These are phyloP conservation scores for Physocephala rufipes DNA, from an alignment of 2,888 invertebrate species.

Conservation along the genomic window DNA sequence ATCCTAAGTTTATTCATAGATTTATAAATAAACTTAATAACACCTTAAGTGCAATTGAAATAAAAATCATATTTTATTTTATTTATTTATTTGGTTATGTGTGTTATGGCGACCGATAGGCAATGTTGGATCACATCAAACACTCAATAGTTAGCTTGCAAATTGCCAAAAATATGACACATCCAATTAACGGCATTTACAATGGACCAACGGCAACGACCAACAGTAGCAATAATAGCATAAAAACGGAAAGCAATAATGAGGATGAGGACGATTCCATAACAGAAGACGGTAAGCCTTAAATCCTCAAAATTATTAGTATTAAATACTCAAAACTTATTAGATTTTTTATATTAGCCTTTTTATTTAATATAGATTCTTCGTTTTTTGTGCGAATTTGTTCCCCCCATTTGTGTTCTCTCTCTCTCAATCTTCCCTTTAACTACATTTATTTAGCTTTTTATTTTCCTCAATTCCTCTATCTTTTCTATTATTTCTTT, in stretches of 20 bases:
- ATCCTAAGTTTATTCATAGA: too few species aligned
- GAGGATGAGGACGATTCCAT: constrained; percentile 59
- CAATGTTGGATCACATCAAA: constrained; percentile 96
- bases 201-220: constrained; percentile 69
- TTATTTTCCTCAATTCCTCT: constrained; percentile 7
- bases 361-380: background rate
- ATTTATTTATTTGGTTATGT: background rate
- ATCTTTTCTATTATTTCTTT: constrained; percentile 4
- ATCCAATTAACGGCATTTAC: constrained; percentile 90
- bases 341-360: background rate
- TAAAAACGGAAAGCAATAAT: constrained; percentile 41
- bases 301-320: background rate
- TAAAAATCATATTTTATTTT: background rate
- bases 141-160: constrained; percentile 98
- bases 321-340: constrained; percentile 13
- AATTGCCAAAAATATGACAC: constrained; percentile 96
- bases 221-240: constrained; percentile 35
- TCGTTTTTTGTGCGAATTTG: too few species aligned
- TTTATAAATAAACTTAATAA: too few species aligned
- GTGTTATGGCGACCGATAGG: constrained; percentile 68
- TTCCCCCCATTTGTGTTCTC: too few species aligned
- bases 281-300: constrained; percentile 57
- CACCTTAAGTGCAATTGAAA: too few species aligned
- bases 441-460: background rate
- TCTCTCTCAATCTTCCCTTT: background rate